These are phyloP conservation scores for Phrynocephalus forsythii DNA, from an alignment of 2,797 vertebrate species.

Conservation along the genomic window DNA sequence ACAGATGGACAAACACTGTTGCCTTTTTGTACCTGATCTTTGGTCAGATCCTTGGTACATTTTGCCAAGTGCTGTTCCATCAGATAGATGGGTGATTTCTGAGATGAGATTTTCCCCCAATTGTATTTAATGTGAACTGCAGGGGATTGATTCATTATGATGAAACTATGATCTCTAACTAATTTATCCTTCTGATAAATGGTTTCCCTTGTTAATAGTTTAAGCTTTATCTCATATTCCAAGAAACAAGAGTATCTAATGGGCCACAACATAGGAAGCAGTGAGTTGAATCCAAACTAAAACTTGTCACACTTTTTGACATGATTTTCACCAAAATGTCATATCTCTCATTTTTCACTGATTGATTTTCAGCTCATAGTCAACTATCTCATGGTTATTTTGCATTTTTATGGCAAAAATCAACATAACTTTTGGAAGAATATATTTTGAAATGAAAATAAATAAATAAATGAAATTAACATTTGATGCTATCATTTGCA, in stretches of 20 bases:
- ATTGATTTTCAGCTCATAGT: not conserved
- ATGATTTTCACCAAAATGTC: not conserved
- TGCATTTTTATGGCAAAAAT: not conserved
- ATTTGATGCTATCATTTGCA: not conserved
- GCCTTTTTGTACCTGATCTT: not conserved
- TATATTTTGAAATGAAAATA: not conserved
- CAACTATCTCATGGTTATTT: not conserved
- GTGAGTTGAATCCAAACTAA: not conserved
- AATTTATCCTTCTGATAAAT: not conserved
- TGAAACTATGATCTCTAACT: no score
- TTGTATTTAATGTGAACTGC: not conserved
- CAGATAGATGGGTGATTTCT: no score
- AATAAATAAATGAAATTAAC: no score
- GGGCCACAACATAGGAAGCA: not conserved
- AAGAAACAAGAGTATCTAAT: not conserved
- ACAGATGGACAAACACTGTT: not conserved
- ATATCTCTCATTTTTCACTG: not conserved
- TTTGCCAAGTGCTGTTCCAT: not conserved
- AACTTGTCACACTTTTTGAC: no score
- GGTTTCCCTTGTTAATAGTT: not conserved
- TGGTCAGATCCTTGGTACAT: not conserved
- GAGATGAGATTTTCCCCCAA: not conserved
- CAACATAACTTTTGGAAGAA: not conserved
- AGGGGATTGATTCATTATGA: not conserved
- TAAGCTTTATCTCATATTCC: not conserved